Conservation (phyloP, 2,113 vertebrate species). For the Pogonocichla stellata region DNA sequence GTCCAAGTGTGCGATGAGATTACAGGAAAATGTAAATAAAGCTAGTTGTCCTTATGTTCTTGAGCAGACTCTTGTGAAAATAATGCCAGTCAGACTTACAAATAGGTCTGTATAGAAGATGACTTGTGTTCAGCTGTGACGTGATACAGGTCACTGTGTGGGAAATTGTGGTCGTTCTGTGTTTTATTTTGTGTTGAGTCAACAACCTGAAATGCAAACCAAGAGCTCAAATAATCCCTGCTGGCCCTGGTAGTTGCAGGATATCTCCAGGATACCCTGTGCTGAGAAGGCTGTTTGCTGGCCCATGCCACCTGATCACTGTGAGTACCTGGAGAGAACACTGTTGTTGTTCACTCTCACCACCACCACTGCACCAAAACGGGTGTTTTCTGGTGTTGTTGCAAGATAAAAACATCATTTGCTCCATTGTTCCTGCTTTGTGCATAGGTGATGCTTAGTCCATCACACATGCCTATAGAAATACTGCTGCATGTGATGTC, state of each 20-base stretch:
- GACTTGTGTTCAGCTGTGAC: background rate
- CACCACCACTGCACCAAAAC: background rate
- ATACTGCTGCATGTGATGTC: background rate
- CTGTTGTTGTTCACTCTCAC: background rate
- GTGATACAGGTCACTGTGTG: background rate
- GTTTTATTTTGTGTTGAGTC: background rate
- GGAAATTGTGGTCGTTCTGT: background rate
- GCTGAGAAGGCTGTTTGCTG: background rate
- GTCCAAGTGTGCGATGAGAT: conserved; percentile 10
- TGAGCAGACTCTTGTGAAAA: conserved; percentile 1
- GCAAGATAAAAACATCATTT: background rate
- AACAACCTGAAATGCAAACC: background rate
- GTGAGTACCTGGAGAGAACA: background rate
- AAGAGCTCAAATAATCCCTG: background rate
- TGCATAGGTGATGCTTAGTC: background rate
- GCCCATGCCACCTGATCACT: background rate
- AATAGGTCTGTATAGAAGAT: background rate
- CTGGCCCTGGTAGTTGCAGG: background rate
- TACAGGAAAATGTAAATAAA: background rate
- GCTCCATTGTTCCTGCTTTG: background rate
- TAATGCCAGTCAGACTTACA: background rate
- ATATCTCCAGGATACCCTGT: background rate
- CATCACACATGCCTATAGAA: accelerated
- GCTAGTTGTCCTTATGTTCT: background rate
- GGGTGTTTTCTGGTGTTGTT: background rate